Percentiles rank a stretch among this genome's conserved stretches.
Conservation (phyloP, 2,888 invertebrate genomes). For the Anthophora plumipes region DNA sequence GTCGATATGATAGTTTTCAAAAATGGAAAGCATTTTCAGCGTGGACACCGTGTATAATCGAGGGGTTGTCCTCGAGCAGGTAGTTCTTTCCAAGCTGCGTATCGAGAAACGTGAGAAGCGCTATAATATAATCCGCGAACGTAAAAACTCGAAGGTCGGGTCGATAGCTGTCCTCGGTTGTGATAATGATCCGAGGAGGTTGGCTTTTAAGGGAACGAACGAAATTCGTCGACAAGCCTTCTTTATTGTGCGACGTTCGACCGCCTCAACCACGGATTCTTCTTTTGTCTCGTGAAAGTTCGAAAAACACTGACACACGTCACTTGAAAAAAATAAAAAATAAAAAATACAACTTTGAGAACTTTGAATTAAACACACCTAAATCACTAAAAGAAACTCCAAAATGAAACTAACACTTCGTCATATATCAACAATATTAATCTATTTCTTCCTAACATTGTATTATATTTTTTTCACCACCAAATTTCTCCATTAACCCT, state of each 20-base stretch:
- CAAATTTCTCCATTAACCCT: too few relatives aligned
- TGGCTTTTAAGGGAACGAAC: constrained; percentile 42
- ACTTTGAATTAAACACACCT: not conserved
- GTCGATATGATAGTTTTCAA: not conserved
- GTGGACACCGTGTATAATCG: constrained; percentile 32
- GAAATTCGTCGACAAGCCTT: constrained; percentile 22
- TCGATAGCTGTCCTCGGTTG: constrained; percentile 52
- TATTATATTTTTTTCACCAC: too few relatives aligned
- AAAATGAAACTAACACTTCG: too few relatives aligned
- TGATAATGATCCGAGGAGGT: constrained; percentile 52
- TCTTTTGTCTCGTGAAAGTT: constrained; percentile 17
- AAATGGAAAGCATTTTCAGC: constrained; percentile 4
- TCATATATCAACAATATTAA: too few relatives aligned
- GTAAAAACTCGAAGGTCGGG: constrained; percentile 60
- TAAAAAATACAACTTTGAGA: not conserved
- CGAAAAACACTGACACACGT: too few relatives aligned
- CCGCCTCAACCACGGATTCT: not conserved
- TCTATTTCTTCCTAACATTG: too few relatives aligned
- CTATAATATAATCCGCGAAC: constrained; percentile 61
- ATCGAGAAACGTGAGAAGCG: constrained; percentile 61
- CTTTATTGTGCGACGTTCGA: constrained; percentile 13
- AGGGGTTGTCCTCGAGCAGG: constrained; percentile 37
- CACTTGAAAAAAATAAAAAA: too few relatives aligned
- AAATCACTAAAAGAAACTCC: too few relatives aligned
- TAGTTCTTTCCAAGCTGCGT: constrained; percentile 46